These are phyloP conservation scores for Catamblyrhynchus diadema DNA, from an alignment of 2,797 vertebrate species.

Conservation along the genomic window DNA sequence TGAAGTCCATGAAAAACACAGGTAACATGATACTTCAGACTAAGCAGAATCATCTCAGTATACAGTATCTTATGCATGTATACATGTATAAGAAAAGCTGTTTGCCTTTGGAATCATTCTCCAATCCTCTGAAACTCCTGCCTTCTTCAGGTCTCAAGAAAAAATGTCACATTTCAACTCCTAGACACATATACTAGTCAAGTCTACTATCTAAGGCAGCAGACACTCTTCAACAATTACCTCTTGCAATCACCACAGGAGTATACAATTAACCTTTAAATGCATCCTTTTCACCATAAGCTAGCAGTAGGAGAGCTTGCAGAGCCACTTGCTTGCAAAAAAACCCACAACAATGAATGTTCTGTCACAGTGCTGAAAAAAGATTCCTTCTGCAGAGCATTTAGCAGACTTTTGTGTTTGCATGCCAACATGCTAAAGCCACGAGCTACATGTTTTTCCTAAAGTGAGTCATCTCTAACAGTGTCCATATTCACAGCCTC, in stretches of 20 bases:
- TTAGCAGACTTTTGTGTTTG: neutral
- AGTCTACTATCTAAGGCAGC: neutral
- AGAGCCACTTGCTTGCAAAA: neutral
- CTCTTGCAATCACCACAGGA: neutral
- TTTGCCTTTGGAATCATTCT: neutral
- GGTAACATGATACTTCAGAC: neutral
- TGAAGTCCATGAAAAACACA: neutral
- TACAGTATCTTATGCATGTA: neutral
- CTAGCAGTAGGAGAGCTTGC: neutral
- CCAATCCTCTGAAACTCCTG: neutral
- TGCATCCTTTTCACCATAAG: neutral
- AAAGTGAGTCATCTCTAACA: neutral
- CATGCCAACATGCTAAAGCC: slow-evolving; percentile 29
- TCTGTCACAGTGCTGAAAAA: neutral
- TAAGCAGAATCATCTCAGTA: neutral
- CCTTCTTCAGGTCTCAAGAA: neutral
- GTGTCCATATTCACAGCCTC: neutral
- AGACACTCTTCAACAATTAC: neutral
- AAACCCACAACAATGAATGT: neutral
- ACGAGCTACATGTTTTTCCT: neutral
- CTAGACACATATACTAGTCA: neutral
- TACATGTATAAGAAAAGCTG: neutral
- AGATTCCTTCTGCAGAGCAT: neutral
- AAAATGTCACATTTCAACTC: neutral
- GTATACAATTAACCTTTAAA: neutral